phyloP scores from a whole-genome alignment of 2,888 invertebrate species.

The Erebia palarica region DNA sequence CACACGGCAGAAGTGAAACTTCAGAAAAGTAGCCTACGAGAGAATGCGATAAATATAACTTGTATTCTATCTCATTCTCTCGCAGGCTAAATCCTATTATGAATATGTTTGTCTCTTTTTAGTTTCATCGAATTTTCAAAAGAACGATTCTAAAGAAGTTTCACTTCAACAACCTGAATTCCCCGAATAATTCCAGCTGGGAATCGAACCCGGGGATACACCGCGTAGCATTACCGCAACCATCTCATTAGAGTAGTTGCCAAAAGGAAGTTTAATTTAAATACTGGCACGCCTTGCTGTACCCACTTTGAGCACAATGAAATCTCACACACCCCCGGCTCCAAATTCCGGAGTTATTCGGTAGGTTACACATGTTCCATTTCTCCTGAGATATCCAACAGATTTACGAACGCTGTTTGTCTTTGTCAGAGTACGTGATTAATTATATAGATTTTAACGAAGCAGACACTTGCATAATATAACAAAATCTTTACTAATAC shows the following conservation, averaged over 20 bases:
- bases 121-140: no score
- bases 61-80: no score
- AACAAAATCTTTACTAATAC: neutral
- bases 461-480: neutral
- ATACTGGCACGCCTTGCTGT: neutral
- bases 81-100: no score
- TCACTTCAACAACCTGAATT: no score
- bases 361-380: neutral
- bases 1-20: no score
- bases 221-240: neutral
- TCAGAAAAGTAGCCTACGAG: no score
- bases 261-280: conserved; percentile 1
- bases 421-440: neutral
- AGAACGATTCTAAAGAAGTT: no score
- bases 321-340: neutral
- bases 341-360: neutral
- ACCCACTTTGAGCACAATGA: neutral
- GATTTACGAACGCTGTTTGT: neutral
- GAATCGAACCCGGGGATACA: neutral
- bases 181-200: neutral
- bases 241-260: neutral
- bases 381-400: neutral
- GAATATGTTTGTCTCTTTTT: no score
- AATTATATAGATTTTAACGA: neutral
- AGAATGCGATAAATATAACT: no score